Base-by-base conservation (phyloP, 2,797 vertebrate genomes). In the Sebastes kiyomatsui region DNA sequence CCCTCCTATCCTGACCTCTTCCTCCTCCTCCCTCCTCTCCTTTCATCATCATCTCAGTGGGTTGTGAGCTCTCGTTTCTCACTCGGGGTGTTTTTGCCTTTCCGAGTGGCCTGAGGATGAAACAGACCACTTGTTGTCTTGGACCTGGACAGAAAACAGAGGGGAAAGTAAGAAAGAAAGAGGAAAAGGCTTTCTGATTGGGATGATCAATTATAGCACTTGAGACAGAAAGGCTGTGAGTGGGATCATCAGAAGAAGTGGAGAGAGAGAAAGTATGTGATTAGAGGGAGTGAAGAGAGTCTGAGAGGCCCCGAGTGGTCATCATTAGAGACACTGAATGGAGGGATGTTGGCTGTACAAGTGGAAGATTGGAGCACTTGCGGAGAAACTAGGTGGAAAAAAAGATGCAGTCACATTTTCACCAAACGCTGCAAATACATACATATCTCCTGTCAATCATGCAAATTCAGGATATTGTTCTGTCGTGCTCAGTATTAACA, bases 121-220 rank as follows among this genome's bases (percentile, higher is more conserved):
- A 54, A 71, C 38, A 2, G 38, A 2, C 58, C 18, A 18, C 73
- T 79, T 60, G 38, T 62, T 49, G 64, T 42, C 33, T 33, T 2
- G n/a, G 72, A 68, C 61, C 54, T 54, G 72, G 25, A 61, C 66
- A 65, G 55, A 35, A 80, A 52, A 54, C 54, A 58, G 9, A 28
- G 4, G 8, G 32, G 18, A 42, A 64, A 61, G 30, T 32, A 11
- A 5, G 20, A 55, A 9, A 59, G n/a, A 22, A 22, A 5, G 28
- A 12, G 27, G 4, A 5, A 69, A 61, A 14, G 18, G 8, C 28
- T 52, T 75, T 35, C 35, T 60, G 85, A 82, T 79, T 80, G 79
- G 58, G 67, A 72, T n/a, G 60, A 75, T 80, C 71, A 32, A 59
- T 75, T 67, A 56, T 55, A 35, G 16, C 23, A 54, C 62, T 83